Conservation (phyloP, 2,888 invertebrate species). For the Nymphalis c-album region DNA sequence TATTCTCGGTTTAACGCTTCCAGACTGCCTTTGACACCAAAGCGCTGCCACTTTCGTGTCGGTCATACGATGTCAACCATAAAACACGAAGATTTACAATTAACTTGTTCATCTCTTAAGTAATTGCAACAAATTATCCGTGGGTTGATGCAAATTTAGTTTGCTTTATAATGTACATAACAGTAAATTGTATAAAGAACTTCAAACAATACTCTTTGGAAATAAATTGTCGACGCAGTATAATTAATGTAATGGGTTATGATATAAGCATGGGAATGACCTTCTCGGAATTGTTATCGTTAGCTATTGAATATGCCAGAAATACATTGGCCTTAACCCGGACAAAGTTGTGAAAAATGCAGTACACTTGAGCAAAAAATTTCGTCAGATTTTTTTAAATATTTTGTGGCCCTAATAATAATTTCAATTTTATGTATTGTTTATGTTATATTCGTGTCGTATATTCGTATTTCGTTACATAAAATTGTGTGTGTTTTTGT, state of each 20-base stretch:
- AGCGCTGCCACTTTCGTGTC: slow-evolving; percentile 20
- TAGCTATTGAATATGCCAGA: slow-evolving; percentile 30
- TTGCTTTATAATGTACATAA: too few species aligned
- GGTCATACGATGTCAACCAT: slow-evolving; percentile 13
- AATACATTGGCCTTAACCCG: slow-evolving; percentile 30
- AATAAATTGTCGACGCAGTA: neutral
- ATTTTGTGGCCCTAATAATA: neutral
- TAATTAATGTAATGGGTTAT: slow-evolving; percentile 15
- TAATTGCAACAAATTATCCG: neutral
- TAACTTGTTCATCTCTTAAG: neutral
- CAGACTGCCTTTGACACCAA: slow-evolving; percentile 47
- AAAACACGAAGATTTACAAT: slow-evolving; percentile 1
- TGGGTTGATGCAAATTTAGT: neutral
- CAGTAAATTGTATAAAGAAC: neutral
- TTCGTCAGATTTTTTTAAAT: neutral
- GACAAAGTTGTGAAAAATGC: slow-evolving; percentile 18
- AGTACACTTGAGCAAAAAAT: slow-evolving; percentile 5
- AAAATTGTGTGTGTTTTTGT: neutral
- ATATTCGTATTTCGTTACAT: too few species aligned
- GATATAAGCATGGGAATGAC: slow-evolving; percentile 16
- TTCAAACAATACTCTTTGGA: neutral
- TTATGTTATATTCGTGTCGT: too few species aligned
- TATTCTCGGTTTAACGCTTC: slow-evolving; percentile 44
- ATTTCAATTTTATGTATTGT: too few species aligned
- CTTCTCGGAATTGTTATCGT: slow-evolving; percentile 21